phyloP scores from a whole-genome alignment of 2,797 vertebrate species.

The Arremon brunneinucha region DNA sequence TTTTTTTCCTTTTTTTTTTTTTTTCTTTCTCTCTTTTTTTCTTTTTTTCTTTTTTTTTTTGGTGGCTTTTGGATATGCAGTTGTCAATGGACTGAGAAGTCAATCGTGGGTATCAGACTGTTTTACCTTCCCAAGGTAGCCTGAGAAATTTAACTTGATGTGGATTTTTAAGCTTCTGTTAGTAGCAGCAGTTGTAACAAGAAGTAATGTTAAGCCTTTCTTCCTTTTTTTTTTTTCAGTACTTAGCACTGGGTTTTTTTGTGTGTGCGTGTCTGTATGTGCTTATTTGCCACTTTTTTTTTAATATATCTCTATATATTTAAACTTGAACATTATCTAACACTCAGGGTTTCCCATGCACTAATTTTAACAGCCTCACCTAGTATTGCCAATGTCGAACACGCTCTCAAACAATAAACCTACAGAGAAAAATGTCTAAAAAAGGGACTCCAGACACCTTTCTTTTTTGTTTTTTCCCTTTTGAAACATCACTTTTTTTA shows the following conservation, averaged over 20 bases:
- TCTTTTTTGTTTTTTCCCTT: background rate
- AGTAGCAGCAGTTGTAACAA: conserved; percentile 28
- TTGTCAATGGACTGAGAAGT: conserved; percentile 50
- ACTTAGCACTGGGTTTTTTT: conserved; percentile 27
- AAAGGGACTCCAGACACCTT: conserved; percentile 1
- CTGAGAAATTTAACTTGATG: conserved; percentile 22
- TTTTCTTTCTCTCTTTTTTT: no score
- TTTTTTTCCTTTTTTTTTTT: background rate
- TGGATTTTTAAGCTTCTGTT: conserved; percentile 47
- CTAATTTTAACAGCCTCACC: conserved; percentile 62
- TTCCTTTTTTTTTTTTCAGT: conserved; percentile 9
- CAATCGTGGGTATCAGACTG: conserved; percentile 27
- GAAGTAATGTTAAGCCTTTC: conserved; percentile 21
- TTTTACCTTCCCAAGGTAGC: conserved; percentile 53
- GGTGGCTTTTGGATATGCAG: background rate
- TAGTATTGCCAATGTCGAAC: conserved; percentile 7
- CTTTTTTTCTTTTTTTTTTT: no score
- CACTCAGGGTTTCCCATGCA: conserved; percentile 39
- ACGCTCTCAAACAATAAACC: conserved; percentile 21
- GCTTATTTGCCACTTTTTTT: conserved; percentile 60
- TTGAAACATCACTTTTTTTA: background rate
- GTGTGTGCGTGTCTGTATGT: conserved; percentile 61
- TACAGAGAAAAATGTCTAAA: conserved; percentile 28
- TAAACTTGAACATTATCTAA: conserved; percentile 26
- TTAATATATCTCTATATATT: background rate